These are phyloP conservation scores for Callithrix jacchus DNA, from an alignment of 2,113 vertebrate genomes.

Conservation along the genomic window DNA sequence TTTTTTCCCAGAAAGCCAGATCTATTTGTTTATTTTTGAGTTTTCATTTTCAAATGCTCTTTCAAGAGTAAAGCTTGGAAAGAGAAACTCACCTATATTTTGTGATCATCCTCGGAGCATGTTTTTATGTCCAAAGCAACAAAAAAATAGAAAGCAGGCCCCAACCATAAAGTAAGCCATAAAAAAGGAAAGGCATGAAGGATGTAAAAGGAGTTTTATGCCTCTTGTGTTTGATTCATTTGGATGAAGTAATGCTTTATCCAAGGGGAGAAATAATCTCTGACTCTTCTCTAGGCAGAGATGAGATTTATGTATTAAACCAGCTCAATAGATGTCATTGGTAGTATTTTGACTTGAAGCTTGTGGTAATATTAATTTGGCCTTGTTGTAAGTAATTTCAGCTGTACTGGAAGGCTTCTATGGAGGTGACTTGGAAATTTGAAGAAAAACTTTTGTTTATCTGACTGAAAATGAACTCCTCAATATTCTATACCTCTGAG, in stretches of 20 bases:
- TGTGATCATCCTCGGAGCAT: slow-evolving; percentile 32
- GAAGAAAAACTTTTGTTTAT: slow-evolving; percentile 59
- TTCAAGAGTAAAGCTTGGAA: neutral
- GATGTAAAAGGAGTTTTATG: slow-evolving; percentile 48
- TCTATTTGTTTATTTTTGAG: neutral
- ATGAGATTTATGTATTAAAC: slow-evolving; percentile 70
- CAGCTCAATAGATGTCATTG: slow-evolving; percentile 60
- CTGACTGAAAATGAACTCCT: slow-evolving; percentile 40
- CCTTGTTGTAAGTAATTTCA: slow-evolving; percentile 80
- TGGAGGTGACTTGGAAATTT: slow-evolving; percentile 56
- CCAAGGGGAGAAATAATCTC: slow-evolving; percentile 69
- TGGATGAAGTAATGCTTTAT: slow-evolving; percentile 72
- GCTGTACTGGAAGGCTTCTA: slow-evolving; percentile 69
- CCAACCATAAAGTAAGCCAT: slow-evolving; percentile 44
- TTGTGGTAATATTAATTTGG: slow-evolving; percentile 80
- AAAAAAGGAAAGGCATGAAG: slow-evolving; percentile 55
- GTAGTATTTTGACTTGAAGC: slow-evolving; percentile 80
- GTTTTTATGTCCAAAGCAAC: slow-evolving; percentile 58
- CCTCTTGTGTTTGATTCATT: slow-evolving; percentile 76
- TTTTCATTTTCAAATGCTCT: slow-evolving; percentile 32
- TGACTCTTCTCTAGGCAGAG: slow-evolving; percentile 50
- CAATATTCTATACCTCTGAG: slow-evolving; percentile 16
- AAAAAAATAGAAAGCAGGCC: slow-evolving; percentile 14
- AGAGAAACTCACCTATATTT: neutral
- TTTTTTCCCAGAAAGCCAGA: neutral